phyloP scores from a whole-genome alignment of 2,797 vertebrate species.

The Anguilla anguilla region DNA sequence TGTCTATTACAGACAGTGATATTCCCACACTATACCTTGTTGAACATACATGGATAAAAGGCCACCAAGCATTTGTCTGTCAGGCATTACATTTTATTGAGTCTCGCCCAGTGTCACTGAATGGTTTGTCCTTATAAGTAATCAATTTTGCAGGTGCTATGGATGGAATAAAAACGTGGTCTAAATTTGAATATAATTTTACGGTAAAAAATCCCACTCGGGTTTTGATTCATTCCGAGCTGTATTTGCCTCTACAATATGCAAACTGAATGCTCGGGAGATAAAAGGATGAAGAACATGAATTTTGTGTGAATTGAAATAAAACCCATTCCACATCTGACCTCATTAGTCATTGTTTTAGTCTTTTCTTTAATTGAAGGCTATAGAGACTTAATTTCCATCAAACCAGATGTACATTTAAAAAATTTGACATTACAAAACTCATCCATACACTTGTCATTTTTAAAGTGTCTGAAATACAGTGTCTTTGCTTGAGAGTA shows the following conservation, averaged over 20 bases:
- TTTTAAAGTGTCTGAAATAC: background rate
- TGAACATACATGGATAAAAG: background rate
- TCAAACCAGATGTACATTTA: background rate
- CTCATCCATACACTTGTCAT: background rate
- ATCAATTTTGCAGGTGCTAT: background rate
- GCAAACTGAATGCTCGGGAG: background rate
- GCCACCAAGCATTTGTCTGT: background rate
- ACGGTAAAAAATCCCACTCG: background rate
- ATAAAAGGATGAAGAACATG: background rate
- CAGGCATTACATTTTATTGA: background rate
- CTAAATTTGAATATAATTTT: background rate
- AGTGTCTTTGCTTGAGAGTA: background rate
- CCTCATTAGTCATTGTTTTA: background rate
- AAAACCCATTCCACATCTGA: background rate
- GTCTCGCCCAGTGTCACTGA: background rate
- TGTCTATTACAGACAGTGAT: background rate
- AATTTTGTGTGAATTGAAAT: constrained; percentile 12
- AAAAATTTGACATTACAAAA: background rate
- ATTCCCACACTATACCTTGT: background rate
- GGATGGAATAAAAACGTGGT: background rate
- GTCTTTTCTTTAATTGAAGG: background rate
- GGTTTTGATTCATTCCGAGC: background rate
- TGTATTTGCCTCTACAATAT: background rate
- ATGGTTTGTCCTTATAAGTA: background rate
- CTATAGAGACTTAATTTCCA: background rate